Evolutionary conservation across 2,797 vertebrate genomes (phyloP), one percentile per base, ranked within the genome.

Genomic region (Vultur gryphus): DNA sequence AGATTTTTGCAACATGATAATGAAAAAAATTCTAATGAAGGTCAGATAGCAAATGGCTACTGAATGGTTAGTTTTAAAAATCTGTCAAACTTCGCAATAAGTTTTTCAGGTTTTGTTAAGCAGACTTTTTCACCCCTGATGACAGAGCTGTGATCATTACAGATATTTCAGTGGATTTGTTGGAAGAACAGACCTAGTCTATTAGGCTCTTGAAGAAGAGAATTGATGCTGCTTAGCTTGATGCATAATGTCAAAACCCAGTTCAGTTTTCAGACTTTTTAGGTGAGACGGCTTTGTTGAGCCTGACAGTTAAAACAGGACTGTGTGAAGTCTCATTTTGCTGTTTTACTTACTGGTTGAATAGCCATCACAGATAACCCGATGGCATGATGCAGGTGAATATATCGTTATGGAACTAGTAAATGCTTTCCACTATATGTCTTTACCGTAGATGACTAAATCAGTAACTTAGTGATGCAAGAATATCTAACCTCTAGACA

Each of bases 1-100:
- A 95, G 81, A 93, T 97, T 97, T 90, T 96, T 97, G 94, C 94
- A 95, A 95, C 69, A 84, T 93, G 91, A 84, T 97, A 97, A 97
- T 95, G 93, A 97, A 95, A 86, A 92, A 97, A 96, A 88, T 92
- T 97, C 90, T 92, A 96, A 95, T 97, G 96, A 97, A 97, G 79
- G 82, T 90, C 64, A 95, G 79, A 82, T 73, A 87, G 84, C 87
- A 97, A 98, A 86, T 94, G 95, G 65, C 86, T 90, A 70, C 84
- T 57, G 75, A 97, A 85, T 75, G 31, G 10, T 94, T 81, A 94
- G 51, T 94, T 95, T 96, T 78, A 83, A 86, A 91, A 89, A 93
- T 75, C 81, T 91, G 66, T 95, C 92, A 93, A 92, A 95, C 21
- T 46, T 77, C 64, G 70, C 87, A 95, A 58, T 94, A 48, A 39